Evolutionary conservation across 2,888 invertebrate genomes (phyloP).

Genomic region (Amphipyra tragopoginis): DNA sequence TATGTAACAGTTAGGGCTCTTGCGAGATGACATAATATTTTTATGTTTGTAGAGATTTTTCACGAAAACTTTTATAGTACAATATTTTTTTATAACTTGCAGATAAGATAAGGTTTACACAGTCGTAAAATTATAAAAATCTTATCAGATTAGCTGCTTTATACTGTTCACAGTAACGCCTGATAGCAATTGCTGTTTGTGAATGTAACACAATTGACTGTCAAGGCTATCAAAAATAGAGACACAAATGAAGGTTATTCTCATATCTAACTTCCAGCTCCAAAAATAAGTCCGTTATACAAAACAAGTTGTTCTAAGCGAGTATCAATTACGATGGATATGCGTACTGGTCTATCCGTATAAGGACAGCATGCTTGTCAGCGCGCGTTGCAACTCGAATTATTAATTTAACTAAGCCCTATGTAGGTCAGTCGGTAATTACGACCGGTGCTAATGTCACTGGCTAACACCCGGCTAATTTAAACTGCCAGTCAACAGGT

Average conservation of each 20-base stretch:
- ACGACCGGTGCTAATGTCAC: slow-evolving; percentile 76
- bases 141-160: slow-evolving; percentile 28
- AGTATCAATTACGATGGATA: slow-evolving; percentile 49
- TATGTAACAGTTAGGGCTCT: no score
- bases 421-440: slow-evolving; percentile 83
- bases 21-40: neutral
- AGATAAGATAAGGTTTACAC: slow-evolving; percentile 31
- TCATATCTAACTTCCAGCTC: slow-evolving; percentile 1
- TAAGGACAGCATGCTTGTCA: slow-evolving; percentile 52
- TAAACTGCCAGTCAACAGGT: slow-evolving; percentile 57
- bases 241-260: slow-evolving; percentile 10
- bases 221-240: slow-evolving; percentile 22
- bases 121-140: slow-evolving; percentile 27
- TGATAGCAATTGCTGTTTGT: slow-evolving; percentile 15
- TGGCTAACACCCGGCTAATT: slow-evolving; percentile 67
- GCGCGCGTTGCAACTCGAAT: slow-evolving; percentile 64
- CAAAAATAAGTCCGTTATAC: slow-evolving; percentile 11
- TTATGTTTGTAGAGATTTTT: slow-evolving; percentile 7
- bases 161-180: slow-evolving; percentile 5
- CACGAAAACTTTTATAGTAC: slow-evolving; percentile 6
- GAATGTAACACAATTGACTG: slow-evolving; percentile 19
- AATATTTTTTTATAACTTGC: slow-evolving; percentile 11
- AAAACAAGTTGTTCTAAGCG: slow-evolving; percentile 22
- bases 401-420: slow-evolving; percentile 73
- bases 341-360: slow-evolving; percentile 37